Conservation (phyloP, 2,797 vertebrate genomes). For the Prionace glauca region DNA sequence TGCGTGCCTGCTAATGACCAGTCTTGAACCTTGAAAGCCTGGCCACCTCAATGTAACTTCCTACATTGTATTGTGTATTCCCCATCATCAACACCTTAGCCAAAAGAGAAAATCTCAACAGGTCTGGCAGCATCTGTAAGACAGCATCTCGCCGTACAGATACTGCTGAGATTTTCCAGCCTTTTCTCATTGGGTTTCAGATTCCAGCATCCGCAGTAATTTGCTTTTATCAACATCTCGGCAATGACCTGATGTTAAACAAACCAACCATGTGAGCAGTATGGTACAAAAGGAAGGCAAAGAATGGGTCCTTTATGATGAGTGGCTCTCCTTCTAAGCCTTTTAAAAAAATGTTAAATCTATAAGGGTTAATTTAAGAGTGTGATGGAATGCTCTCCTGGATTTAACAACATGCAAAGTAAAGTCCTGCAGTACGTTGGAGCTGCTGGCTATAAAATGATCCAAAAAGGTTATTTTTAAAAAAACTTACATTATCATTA, state of each 20-base stretch:
- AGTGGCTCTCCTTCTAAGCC: not conserved
- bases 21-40: not conserved
- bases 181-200: too few relatives aligned
- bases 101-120: too few relatives aligned
- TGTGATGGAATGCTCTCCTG: not conserved
- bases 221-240: not conserved
- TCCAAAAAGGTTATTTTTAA: not conserved
- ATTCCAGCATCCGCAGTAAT: too few relatives aligned
- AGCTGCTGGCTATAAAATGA: slow-evolving; percentile 1
- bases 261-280: not conserved
- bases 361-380: not conserved
- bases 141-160: too few relatives aligned
- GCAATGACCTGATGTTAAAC: not conserved
- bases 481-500: not conserved
- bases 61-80: not conserved
- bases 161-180: too few relatives aligned
- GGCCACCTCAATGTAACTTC: not conserved
- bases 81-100: not conserved
- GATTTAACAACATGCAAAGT: not conserved
- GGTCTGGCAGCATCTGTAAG: too few relatives aligned
- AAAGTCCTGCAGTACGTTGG: not conserved
- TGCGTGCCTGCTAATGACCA: too few relatives aligned
- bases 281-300: not conserved
- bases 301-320: not conserved
- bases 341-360: too few relatives aligned